Conservation (phyloP, 1,140 invertebrate species). For the Xylocopa sonorina region DNA sequence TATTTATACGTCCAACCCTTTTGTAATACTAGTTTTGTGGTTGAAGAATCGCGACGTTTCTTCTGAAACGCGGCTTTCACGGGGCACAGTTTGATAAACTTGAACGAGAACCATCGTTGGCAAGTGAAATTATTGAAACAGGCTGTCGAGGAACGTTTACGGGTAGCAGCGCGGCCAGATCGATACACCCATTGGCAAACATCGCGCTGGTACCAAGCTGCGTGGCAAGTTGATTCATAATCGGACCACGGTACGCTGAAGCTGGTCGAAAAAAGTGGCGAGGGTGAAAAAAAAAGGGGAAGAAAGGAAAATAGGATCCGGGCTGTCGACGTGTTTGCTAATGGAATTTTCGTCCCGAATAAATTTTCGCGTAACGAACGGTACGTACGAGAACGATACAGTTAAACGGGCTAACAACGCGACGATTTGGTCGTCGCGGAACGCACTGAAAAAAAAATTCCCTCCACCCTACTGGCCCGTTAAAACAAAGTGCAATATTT, state of each 20-base stretch:
- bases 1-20: too few species aligned
- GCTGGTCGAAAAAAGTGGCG: too few species aligned
- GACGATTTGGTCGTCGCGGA: background rate
- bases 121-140: background rate
- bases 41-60: too few species aligned
- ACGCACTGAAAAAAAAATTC: conserved; percentile 27
- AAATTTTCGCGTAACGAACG: conserved; percentile 32
- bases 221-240: background rate
- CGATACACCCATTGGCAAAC: background rate
- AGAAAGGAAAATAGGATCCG: background rate
- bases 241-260: background rate
- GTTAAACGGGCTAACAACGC: conserved; percentile 34
- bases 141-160: background rate
- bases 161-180: background rate
- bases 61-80: too few species aligned
- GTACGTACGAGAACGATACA: background rate
- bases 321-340: conserved; percentile 3
- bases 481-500: conserved; percentile 31
- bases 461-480: background rate
- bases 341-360: conserved; percentile 42
- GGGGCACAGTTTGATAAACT: too few species aligned
- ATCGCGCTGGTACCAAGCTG: background rate
- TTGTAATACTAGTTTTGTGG: too few species aligned
- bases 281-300: background rate
- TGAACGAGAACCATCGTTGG: too few species aligned